Conservation (phyloP, 2,888 invertebrate genomes). For the Calliphora vomitoria region DNA sequence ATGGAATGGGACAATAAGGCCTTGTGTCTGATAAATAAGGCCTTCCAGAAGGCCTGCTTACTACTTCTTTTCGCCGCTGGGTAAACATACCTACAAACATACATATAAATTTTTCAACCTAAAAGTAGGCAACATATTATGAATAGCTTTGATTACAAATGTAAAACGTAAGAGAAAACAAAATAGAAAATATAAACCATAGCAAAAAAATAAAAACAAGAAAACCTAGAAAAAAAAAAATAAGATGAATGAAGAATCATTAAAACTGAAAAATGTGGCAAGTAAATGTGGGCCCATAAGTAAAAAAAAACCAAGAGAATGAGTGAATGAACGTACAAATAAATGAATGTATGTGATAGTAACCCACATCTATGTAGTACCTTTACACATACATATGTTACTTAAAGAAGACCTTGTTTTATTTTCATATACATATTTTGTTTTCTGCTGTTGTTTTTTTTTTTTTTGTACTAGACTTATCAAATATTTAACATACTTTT, state of each 20-base stretch:
- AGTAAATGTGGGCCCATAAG: constrained; percentile 62
- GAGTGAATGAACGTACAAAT: constrained; percentile 36
- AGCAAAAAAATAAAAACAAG: constrained; percentile 1
- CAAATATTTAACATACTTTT: constrained; percentile 83
- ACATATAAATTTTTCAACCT: constrained; percentile 24
- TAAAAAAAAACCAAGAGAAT: constrained; percentile 17
- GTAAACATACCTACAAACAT: neutral
- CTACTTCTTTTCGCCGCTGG: too few relatives aligned
- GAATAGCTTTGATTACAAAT: constrained; percentile 67
- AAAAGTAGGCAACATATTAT: constrained; percentile 69
- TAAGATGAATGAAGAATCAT: constrained; percentile 73
- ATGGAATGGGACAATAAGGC: too few relatives aligned
- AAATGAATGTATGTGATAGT: constrained; percentile 42
- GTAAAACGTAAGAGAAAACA: constrained; percentile 26
- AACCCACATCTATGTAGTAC: constrained; percentile 53
- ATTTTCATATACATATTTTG: constrained; percentile 32
- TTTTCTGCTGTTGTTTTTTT: constrained; percentile 13
- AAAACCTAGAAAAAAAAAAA: constrained; percentile 41
- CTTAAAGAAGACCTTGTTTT: constrained; percentile 66
- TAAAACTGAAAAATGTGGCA: constrained; percentile 69
- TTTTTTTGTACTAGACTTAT: constrained; percentile 75
- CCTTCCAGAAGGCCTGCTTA: too few relatives aligned
- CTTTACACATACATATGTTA: constrained; percentile 49
- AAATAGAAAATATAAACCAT: constrained; percentile 44
- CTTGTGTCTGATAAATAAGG: too few relatives aligned